These are phyloP conservation scores for Phrynocephalus forsythii DNA, from an alignment of 2,797 vertebrate genomes.

Conservation along the genomic window DNA sequence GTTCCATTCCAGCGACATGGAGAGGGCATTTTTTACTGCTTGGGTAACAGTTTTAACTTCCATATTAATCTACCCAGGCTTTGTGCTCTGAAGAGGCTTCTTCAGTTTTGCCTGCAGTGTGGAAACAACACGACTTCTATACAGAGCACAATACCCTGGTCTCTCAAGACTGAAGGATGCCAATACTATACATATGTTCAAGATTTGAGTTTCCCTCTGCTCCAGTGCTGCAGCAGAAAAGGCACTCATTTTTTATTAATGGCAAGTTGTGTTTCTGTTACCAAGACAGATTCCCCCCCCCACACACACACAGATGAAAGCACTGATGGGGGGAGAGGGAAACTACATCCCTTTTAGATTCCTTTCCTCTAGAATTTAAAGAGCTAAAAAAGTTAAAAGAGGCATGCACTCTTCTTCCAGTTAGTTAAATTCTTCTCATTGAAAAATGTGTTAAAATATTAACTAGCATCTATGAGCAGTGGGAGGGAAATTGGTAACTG, in stretches of 20 bases:
- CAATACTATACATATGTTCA: no score
- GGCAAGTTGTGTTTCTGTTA: conserved; percentile 16
- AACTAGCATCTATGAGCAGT: not conserved
- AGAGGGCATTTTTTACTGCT: no score
- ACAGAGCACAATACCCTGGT: no score
- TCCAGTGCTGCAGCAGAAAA: not conserved
- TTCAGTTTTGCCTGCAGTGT: no score
- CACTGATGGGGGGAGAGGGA: not conserved
- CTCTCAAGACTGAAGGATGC: no score
- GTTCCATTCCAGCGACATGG: no score
- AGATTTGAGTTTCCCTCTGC: not conserved
- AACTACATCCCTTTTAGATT: conserved; percentile 22
- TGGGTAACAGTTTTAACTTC: no score
- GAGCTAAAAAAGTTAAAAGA: conserved; percentile 16
- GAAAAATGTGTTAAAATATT: conserved; percentile 35
- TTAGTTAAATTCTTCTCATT: conserved; percentile 28
- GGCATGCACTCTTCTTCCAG: conserved; percentile 3
- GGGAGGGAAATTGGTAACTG: not conserved
- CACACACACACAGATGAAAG: conserved; percentile 36
- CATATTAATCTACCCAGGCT: no score
- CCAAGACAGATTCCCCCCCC: not conserved
- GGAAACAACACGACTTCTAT: no score
- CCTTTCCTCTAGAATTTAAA: conserved; percentile 21
- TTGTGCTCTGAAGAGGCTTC: no score
- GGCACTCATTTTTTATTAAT: not conserved